These are phyloP conservation scores for Eubasilissa splendida DNA, from an alignment of 2,888 invertebrate species.

Conservation along the genomic window DNA sequence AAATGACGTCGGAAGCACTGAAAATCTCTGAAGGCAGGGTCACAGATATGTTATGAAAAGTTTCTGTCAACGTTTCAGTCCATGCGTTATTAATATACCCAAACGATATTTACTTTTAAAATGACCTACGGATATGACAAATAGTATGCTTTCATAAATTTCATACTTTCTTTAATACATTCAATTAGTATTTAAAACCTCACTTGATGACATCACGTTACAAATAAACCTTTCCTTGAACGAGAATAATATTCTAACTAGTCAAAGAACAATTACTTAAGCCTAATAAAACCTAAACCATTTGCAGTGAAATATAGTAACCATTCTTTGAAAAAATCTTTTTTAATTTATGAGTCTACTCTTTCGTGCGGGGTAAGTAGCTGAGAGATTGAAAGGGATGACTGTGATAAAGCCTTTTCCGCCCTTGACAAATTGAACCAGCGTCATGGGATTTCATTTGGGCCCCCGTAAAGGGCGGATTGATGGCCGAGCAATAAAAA, in stretches of 20 bases:
- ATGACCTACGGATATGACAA: too few species aligned
- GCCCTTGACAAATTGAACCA: conserved; percentile 51
- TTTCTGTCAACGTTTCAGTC: too few species aligned
- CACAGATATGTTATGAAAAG: too few species aligned
- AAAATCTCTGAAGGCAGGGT: too few species aligned
- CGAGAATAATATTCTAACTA: not conserved
- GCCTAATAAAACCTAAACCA: conserved; percentile 4
- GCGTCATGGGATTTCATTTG: conserved; percentile 51
- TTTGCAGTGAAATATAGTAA: conserved; percentile 17
- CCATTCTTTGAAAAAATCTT: conserved; percentile 19
- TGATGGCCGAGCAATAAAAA: conserved; percentile 46
- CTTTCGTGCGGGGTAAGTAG: not conserved
- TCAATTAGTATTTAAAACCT: too few species aligned
- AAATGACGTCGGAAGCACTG: too few species aligned
- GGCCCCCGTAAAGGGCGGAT: conserved; percentile 35
- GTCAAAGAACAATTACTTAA: conserved; percentile 1
- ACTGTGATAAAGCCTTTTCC: conserved; percentile 49
- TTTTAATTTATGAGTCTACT: conserved; percentile 26
- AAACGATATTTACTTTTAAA: too few species aligned
- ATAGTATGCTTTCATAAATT: too few species aligned
- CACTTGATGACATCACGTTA: too few species aligned
- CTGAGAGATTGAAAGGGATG: conserved; percentile 34
- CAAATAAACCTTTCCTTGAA: too few species aligned
- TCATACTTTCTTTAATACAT: too few species aligned
- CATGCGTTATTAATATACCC: too few species aligned